Percentiles rank a stretch among this genome's conserved stretches.
Evolutionary conservation across 2,797 vertebrate genomes (phyloP).

Genomic region (Tenualosa ilisha): DNA sequence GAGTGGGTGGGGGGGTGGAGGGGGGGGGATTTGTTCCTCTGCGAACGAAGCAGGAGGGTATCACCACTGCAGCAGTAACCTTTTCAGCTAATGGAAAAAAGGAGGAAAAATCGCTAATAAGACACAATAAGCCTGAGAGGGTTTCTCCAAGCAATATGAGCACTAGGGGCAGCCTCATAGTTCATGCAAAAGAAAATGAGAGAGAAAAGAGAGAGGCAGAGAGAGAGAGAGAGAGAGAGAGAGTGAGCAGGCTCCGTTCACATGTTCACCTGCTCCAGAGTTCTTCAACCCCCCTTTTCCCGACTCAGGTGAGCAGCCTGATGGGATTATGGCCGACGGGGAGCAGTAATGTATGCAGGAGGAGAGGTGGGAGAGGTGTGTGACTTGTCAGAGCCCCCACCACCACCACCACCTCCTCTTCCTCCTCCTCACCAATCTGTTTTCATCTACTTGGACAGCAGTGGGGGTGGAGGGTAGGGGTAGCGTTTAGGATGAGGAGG

Average conservation of each 20-base stretch:
- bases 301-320: neutral
- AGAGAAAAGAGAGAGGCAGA: neutral
- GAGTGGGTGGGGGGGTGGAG: constrained; percentile 5
- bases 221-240: neutral
- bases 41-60: constrained; percentile 44
- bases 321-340: constrained; percentile 13
- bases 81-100: constrained; percentile 73
- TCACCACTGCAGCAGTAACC: constrained; percentile 68
- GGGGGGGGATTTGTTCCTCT: constrained; percentile 41
- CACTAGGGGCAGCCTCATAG: constrained; percentile 34
- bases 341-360: constrained; percentile 12
- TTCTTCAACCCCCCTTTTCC: neutral
- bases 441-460: constrained; percentile 63
- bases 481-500: constrained; percentile 28
- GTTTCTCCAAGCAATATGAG: constrained; percentile 44
- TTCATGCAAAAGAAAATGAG: constrained; percentile 24
- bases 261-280: neutral
- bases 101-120: constrained; percentile 64
- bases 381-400: neutral
- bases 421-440: constrained; percentile 51
- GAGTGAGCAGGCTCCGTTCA: neutral
- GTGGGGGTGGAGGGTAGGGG: constrained; percentile 19
- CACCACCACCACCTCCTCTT: neutral
- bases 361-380: constrained; percentile 21
- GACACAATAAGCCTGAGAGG: constrained; percentile 62